Evolutionary conservation across 92 coral and sea anemone species (phyloP).

Genomic region (Epizoanthus fatuus): DNA sequence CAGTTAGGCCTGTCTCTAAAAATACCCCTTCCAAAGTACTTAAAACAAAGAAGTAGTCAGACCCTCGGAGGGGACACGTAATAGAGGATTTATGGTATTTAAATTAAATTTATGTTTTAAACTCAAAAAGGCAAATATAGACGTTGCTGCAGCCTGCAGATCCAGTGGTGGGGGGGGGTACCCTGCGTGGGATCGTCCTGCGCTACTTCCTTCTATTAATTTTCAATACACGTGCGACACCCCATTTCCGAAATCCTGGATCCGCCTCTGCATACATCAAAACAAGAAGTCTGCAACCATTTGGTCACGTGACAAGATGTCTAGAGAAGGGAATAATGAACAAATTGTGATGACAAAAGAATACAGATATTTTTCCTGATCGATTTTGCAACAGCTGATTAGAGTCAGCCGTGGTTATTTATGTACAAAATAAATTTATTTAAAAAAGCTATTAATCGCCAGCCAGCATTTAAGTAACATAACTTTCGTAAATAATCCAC

Average conservation of each 20-base stretch:
- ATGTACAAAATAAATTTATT: slow-evolving; percentile 10
- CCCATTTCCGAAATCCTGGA: slow-evolving; percentile 8
- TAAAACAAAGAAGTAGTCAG: background rate
- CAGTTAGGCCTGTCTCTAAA: background rate
- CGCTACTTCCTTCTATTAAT: slow-evolving; percentile 6
- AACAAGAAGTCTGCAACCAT: slow-evolving; percentile 15
- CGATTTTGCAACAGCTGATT: background rate
- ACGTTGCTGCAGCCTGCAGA: background rate
- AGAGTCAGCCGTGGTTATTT: slow-evolving; percentile 4
- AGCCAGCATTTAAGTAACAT: slow-evolving; percentile 1
- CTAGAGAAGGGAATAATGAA: slow-evolving; percentile 12
- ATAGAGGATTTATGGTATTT: slow-evolving; percentile 2
- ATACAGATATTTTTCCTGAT: slow-evolving; percentile 7
- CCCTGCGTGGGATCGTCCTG: background rate
- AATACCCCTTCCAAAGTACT: slow-evolving; percentile 1
- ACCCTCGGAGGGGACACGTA: background rate
- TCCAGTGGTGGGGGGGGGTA: background rate
- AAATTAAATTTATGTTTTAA: background rate
- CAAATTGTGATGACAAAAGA: background rate
- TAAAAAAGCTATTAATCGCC: slow-evolving; percentile 7
- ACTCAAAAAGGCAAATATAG: background rate
- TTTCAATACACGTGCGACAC: slow-evolving; percentile 5
- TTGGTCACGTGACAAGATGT: slow-evolving; percentile 7
- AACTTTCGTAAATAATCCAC: slow-evolving; percentile 7
- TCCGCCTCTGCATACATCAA: slow-evolving; percentile 4